phyloP scores from a whole-genome alignment of 2,113 vertebrate genomes.

The Amblyopsis rosae region DNA sequence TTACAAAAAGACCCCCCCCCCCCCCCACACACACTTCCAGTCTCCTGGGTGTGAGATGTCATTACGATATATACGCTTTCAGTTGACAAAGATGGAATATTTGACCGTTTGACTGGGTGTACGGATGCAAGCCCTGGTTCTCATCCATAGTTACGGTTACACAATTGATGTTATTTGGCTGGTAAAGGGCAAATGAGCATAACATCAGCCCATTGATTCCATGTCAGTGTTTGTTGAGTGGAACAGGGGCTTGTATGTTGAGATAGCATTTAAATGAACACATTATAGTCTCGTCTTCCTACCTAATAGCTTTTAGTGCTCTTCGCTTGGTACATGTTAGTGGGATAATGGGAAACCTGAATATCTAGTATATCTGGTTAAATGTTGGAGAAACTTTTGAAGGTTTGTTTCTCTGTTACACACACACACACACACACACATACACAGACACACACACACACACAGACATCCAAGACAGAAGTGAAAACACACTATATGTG shows the following conservation, averaged over 20 bases:
- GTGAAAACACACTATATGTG: too few relatives aligned
- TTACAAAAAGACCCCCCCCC: background rate
- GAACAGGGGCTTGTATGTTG: too few relatives aligned
- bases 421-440: background rate
- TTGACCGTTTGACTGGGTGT: background rate
- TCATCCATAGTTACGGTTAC: background rate
- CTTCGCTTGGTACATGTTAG: too few relatives aligned
- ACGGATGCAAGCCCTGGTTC: background rate
- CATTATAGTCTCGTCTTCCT: background rate
- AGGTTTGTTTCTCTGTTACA: background rate
- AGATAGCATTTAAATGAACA: too few relatives aligned
- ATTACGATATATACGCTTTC: too few relatives aligned
- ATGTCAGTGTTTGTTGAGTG: too few relatives aligned
- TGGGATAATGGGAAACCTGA: too few relatives aligned
- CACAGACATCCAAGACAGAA: background rate
- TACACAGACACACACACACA: background rate
- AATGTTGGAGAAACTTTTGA: too few relatives aligned
- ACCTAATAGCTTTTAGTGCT: background rate
- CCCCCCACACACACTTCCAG: too few relatives aligned
- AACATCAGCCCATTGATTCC: too few relatives aligned
- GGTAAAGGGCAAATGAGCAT: background rate
- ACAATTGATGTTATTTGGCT: background rate
- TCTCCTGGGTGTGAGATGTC: too few relatives aligned
- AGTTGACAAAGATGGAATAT: background rate
- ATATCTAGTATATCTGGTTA: too few relatives aligned